Percentiles rank a stretch among this genome's conserved stretches.
These are phyloP conservation scores for Fistularia tabacaria DNA, from an alignment of 2,797 vertebrate species.

Conservation along the genomic window DNA sequence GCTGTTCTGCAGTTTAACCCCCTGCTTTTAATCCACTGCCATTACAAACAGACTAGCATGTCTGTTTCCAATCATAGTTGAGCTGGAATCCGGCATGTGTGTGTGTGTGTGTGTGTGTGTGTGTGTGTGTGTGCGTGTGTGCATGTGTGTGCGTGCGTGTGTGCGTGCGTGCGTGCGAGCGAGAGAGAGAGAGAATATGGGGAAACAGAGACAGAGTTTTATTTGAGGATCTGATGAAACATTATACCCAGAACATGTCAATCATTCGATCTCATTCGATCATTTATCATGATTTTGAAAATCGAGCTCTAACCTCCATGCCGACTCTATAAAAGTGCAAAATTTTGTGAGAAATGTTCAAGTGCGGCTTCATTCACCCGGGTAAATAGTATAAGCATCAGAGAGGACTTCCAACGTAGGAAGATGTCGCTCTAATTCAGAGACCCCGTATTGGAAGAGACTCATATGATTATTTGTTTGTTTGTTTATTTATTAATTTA, in stretches of 20 bases:
- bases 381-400: no score
- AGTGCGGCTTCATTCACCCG: no score
- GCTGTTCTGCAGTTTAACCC: neutral
- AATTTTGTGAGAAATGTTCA: no score
- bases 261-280: neutral
- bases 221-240: neutral
- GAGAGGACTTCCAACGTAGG: no score
- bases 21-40: slow-evolving; percentile 1
- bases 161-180: neutral
- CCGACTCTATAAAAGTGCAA: no score
- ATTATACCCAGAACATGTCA: neutral
- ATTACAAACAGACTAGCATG: slow-evolving; percentile 17
- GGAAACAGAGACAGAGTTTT: neutral
- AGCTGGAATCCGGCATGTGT: slow-evolving; percentile 31
- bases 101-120: slow-evolving; percentile 13
- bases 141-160: neutral
- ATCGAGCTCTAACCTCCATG: no score
- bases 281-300: no score
- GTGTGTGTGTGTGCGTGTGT: slow-evolving; percentile 2
- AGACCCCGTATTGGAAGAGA: no score
- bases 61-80: slow-evolving; percentile 60
- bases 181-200: slow-evolving; percentile 6
- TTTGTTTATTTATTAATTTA: no score
- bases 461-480: no score
- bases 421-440: no score